These are phyloP conservation scores for Meles meles DNA, from an alignment of 2,113 vertebrate genomes.

Conservation along the genomic window DNA sequence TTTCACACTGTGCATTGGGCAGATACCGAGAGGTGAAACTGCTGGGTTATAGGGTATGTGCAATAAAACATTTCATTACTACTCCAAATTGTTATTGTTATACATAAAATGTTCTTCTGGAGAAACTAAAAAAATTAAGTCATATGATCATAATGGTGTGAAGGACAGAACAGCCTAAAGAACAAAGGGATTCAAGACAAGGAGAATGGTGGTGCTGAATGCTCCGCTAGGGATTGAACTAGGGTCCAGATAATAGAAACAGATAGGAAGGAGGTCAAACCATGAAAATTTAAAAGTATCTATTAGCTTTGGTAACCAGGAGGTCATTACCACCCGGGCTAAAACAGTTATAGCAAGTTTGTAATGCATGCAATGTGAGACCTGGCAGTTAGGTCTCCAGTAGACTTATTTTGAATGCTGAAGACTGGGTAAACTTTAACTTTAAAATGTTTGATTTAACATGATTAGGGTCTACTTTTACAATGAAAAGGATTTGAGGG, in stretches of 20 bases:
- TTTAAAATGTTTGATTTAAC: neutral
- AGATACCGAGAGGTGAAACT: neutral
- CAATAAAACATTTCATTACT: neutral
- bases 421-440: neutral
- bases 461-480: constrained; percentile 27
- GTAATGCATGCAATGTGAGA: neutral
- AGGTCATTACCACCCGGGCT: neutral
- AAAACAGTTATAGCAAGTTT: neutral
- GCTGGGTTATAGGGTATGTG: neutral
- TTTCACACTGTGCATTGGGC: neutral
- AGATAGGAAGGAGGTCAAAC: neutral
- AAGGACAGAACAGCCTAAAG: neutral
- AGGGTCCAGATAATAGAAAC: neutral
- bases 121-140: neutral
- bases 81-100: neutral
- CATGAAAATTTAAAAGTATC: neutral
- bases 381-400: neutral
- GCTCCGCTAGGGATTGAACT: neutral
- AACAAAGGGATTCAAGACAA: neutral
- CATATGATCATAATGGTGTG: neutral
- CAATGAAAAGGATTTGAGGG: neutral
- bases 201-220: neutral
- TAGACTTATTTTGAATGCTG: neutral
- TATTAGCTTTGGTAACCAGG: neutral
- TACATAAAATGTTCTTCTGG: neutral